Percentiles rank a stretch among this genome's conserved stretches.
Evolutionary conservation across 37 sponge, comb jelly and placozoan species (phyloP).

Genomic region (Cliona cf. orientalis): DNA sequence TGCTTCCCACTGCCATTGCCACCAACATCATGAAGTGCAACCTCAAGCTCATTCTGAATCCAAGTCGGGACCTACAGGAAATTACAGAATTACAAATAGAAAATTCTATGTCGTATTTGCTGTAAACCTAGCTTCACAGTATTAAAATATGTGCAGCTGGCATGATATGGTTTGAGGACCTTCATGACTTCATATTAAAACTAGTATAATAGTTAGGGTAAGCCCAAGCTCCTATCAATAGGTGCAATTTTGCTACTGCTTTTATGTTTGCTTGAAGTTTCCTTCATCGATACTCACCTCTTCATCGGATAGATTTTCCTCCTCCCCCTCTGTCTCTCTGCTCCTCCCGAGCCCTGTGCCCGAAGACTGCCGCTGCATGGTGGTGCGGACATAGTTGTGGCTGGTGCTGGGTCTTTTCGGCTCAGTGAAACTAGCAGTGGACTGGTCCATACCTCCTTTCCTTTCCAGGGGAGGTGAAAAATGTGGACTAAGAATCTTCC

Average conservation of each 20-base stretch:
- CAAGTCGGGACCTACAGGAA: conserved; percentile 42
- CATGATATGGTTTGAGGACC: not conserved
- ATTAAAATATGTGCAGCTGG: too few species aligned
- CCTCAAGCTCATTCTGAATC: conserved; percentile 28
- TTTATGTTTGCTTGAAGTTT: too few species aligned
- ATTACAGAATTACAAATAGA: not conserved
- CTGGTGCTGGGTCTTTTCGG: not conserved
- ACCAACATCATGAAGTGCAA: not conserved
- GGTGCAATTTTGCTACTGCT: too few species aligned
- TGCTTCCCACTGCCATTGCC: not conserved
- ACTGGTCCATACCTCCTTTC: not conserved
- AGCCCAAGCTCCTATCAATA: too few species aligned
- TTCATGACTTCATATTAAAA: not conserved
- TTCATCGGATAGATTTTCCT: too few species aligned
- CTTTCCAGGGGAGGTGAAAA: not conserved
- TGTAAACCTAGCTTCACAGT: too few species aligned
- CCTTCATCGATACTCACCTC: too few species aligned
- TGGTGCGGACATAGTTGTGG: not conserved
- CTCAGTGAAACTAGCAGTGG: not conserved
- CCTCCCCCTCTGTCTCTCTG: too few species aligned
- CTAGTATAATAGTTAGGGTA: too few species aligned
- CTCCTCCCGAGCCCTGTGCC: too few species aligned
- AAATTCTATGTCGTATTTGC: not conserved
- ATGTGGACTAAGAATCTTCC: conserved; percentile 1
- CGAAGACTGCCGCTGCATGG: not conserved